Conservation (phyloP, 2,888 invertebrate genomes). For the Polymixis flavicincta region DNA sequence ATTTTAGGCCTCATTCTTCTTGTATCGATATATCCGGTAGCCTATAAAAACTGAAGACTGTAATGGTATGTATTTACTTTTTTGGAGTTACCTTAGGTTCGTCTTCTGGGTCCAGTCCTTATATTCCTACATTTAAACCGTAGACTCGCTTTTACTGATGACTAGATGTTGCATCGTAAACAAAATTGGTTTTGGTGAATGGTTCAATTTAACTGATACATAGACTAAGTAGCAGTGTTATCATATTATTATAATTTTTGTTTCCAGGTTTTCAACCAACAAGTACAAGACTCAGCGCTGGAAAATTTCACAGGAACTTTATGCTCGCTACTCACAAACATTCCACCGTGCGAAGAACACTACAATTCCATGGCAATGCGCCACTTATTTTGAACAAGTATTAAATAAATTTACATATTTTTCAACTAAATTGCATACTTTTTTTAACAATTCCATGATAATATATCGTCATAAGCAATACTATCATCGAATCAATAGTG, state of each 20-base stretch:
- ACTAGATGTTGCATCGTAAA: neutral
- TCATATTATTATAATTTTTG: neutral
- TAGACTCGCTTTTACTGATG: too few species aligned
- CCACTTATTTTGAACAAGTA: slow-evolving; percentile 61
- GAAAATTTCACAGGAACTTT: slow-evolving; percentile 76
- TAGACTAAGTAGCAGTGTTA: too few species aligned
- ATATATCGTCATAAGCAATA: neutral
- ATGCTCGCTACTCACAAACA: slow-evolving; percentile 72
- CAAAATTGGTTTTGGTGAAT: too few species aligned
- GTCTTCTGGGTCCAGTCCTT: neutral
- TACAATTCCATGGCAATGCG: slow-evolving; percentile 75
- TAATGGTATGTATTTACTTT: too few species aligned
- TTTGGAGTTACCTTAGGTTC: neutral
- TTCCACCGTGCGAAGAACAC: slow-evolving; percentile 72
- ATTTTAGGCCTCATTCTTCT: neutral
- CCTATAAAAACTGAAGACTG: neutral
- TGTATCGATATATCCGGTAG: neutral
- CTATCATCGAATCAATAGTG: slow-evolving; percentile 3
- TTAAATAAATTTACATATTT: slow-evolving; percentile 31
- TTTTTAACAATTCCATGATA: neutral
- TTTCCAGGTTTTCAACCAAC: slow-evolving; percentile 80
- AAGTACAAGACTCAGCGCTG: slow-evolving; percentile 75
- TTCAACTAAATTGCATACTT: neutral
- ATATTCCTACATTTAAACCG: neutral
- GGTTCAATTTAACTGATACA: neutral